Percentiles rank a stretch among this genome's conserved stretches.
phyloP scores from a whole-genome alignment of 1,140 invertebrate genomes.

The Augochlora pura region DNA sequence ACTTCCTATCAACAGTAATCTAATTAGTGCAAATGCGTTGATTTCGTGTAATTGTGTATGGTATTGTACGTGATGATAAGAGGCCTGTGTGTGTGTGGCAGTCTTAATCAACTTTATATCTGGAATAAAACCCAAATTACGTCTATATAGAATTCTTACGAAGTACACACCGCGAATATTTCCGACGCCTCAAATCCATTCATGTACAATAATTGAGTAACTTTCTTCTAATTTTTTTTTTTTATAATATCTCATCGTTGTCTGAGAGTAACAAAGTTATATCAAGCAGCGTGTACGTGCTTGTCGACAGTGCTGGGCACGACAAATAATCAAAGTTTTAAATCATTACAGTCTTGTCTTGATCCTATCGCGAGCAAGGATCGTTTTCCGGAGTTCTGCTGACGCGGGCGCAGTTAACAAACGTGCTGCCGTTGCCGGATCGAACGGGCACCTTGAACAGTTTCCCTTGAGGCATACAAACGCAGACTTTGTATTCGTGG shows the following conservation, averaged over 20 bases:
- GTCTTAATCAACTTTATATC: not conserved
- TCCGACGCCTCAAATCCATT: not conserved
- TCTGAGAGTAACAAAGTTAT: not conserved
- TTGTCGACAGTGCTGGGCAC: slow-evolving; percentile 42
- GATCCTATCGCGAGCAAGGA: slow-evolving; percentile 83
- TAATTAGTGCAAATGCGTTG: not conserved
- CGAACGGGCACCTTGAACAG: slow-evolving; percentile 88
- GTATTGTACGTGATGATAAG: not conserved
- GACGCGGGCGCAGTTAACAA: slow-evolving; percentile 84
- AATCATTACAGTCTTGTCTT: not conserved
- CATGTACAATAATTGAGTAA: too few relatives aligned
- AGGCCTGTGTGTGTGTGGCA: not conserved
- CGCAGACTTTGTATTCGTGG: slow-evolving; percentile 88
- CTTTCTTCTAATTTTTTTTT: too few relatives aligned
- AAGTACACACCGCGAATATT: not conserved
- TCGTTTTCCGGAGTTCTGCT: slow-evolving; percentile 84
- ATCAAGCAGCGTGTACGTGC: not conserved
- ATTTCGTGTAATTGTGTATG: slow-evolving; percentile 1
- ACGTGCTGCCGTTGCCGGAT: slow-evolving; percentile 78
- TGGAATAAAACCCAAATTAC: slow-evolving; percentile 28
- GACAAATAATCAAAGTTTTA: not conserved
- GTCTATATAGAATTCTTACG: not conserved
- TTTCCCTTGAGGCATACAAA: slow-evolving; percentile 92
- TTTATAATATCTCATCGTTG: not conserved
- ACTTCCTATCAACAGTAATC: slow-evolving; percentile 18